phyloP scores from a whole-genome alignment of 2,888 invertebrate species.

The Xestia c-nigrum region DNA sequence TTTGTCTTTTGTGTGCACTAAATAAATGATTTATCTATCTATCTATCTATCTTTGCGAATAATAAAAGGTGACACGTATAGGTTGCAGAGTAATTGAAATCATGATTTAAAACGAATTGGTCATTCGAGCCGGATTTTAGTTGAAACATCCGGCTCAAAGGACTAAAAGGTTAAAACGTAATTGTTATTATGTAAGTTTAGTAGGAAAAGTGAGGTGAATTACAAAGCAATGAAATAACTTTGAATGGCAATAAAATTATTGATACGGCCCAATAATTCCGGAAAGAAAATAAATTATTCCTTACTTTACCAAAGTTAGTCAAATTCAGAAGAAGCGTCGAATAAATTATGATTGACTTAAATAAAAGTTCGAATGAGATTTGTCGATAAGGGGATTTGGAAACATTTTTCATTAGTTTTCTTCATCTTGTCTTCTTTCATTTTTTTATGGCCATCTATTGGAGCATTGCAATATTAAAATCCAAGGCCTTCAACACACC shows the following conservation, averaged over 20 bases:
- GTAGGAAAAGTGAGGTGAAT: not conserved
- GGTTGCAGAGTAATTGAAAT: not conserved
- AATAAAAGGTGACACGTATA: not conserved
- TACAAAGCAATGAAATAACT: not conserved
- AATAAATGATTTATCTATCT: too few species aligned
- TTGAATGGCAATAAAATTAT: not conserved
- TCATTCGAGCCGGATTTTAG: conserved; percentile 9
- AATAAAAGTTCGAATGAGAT: not conserved
- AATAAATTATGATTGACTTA: not conserved
- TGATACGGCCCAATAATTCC: not conserved
- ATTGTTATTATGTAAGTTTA: not conserved
- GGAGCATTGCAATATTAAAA: not conserved
- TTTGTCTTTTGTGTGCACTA: too few species aligned
- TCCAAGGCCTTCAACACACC: not conserved
- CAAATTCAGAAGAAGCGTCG: not conserved
- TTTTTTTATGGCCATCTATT: not conserved
- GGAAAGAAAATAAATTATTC: not conserved
- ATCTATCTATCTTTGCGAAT: too few species aligned
- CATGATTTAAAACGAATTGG: not conserved
- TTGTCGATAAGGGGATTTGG: not conserved
- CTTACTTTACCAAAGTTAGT: not conserved
- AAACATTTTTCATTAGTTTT: not conserved
- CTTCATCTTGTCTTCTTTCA: not conserved
- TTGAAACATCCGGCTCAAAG: not conserved
- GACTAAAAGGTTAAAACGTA: not conserved